Evolutionary conservation across 2,888 invertebrate species (phyloP).

Genomic region (Mongoloraphidia duomilia): DNA sequence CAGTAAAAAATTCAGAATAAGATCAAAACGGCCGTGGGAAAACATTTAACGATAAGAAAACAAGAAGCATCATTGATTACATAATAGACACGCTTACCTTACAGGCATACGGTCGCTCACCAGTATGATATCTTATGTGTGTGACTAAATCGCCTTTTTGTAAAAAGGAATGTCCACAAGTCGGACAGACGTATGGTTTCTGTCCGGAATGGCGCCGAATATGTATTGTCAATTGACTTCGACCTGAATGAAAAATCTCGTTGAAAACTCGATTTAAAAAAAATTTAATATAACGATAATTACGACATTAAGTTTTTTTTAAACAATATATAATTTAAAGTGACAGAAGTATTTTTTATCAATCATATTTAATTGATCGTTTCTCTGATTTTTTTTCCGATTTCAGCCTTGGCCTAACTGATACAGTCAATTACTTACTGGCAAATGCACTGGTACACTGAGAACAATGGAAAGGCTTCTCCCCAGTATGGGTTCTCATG

Average conservation of each 20-base stretch:
- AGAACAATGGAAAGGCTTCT: conserved; percentile 9
- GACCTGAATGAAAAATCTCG: conserved; percentile 3
- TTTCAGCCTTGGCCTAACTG: too few species aligned
- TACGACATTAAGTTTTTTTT: too few species aligned
- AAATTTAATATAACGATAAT: too few species aligned
- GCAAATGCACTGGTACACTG: conserved; percentile 11
- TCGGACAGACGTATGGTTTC: conserved; percentile 9
- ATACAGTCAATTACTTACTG: conserved; percentile 4
- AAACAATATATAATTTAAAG: too few species aligned
- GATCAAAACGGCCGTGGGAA: too few species aligned
- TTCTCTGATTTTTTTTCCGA: too few species aligned
- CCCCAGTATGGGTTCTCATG: background rate
- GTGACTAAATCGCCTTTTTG: conserved; percentile 11
- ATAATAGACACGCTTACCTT: background rate
- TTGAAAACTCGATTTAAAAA: too few species aligned
- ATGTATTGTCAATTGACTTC: conserved; percentile 10
- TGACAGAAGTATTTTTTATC: too few species aligned
- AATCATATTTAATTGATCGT: too few species aligned
- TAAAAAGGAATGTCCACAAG: conserved; percentile 10
- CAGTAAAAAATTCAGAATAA: too few species aligned
- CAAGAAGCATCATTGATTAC: too few species aligned
- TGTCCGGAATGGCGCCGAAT: conserved; percentile 9
- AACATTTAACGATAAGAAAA: too few species aligned
- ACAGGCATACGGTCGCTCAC: conserved; percentile 10
- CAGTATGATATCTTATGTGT: conserved; percentile 11